Evolutionary conservation across 2,797 vertebrate species (phyloP).

Genomic region (Crenuchus spilurus): DNA sequence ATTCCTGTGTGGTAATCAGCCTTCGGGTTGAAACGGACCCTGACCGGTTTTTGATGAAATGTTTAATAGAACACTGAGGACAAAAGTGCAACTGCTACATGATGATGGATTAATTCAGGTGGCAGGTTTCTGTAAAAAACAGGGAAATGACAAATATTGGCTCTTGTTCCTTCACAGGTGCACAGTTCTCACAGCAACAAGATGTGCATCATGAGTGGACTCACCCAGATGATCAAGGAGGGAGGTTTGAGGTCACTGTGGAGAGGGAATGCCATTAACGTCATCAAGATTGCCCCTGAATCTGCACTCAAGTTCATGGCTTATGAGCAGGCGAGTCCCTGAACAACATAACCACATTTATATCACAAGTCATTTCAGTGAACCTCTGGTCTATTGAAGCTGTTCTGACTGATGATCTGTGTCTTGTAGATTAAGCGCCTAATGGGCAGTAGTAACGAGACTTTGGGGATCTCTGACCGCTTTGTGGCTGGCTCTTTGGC

Average conservation of each 20-base stretch:
- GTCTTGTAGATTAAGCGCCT: constrained; percentile 85
- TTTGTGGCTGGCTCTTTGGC: constrained; percentile 91
- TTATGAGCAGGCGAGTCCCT: constrained; percentile 85
- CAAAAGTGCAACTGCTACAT: background rate
- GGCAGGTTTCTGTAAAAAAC: background rate
- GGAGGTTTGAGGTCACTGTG: constrained; percentile 88
- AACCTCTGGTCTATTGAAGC: background rate
- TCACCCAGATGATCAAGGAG: constrained; percentile 93
- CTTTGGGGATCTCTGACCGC: constrained; percentile 86
- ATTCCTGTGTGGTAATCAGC: background rate
- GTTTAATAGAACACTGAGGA: background rate
- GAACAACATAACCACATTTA: background rate
- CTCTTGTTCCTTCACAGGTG: constrained; percentile 74
- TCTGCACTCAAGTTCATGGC: constrained; percentile 98
- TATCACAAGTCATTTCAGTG: background rate
- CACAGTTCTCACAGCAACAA: constrained; percentile 91
- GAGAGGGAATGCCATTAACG: constrained; percentile 92
- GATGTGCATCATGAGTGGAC: constrained; percentile 91
- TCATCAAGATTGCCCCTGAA: constrained; percentile 94
- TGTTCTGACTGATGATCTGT: background rate
- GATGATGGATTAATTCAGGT: too few relatives aligned
- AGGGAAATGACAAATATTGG: background rate
- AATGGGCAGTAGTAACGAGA: constrained; percentile 85
- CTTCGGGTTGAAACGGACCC: background rate
- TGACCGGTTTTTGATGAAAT: background rate